Conservation (phyloP, 1,140 invertebrate genomes). For the Tetraneura akinire region DNA sequence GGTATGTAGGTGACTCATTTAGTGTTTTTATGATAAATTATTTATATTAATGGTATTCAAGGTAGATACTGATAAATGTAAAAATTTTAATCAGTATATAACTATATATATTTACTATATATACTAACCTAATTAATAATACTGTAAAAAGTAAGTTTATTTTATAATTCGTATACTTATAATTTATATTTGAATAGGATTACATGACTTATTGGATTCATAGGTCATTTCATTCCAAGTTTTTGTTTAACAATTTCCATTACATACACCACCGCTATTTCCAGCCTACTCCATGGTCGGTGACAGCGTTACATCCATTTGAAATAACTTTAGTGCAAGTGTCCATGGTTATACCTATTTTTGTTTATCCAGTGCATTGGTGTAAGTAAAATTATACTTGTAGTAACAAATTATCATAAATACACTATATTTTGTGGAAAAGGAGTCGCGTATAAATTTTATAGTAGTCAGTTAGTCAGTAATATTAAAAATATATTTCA, state of each 20-base stretch:
- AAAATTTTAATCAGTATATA: too few relatives aligned
- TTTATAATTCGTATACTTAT: not conserved
- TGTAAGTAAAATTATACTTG: constrained; percentile 61
- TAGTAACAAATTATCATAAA: too few relatives aligned
- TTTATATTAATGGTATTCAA: too few relatives aligned
- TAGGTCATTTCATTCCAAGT: constrained; percentile 69
- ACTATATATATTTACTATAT: too few relatives aligned
- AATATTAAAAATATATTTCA: too few relatives aligned
- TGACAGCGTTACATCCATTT: constrained; percentile 73
- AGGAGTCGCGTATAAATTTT: too few relatives aligned
- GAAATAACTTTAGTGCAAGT: constrained; percentile 69
- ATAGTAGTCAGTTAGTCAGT: too few relatives aligned
- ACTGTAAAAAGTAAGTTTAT: not conserved
- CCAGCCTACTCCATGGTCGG: constrained; percentile 74
- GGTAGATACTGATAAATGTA: too few relatives aligned
- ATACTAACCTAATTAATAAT: too few relatives aligned
- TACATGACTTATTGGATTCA: constrained; percentile 71
- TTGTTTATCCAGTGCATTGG: constrained; percentile 67
- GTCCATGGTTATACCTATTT: constrained; percentile 62
- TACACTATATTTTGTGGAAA: too few relatives aligned
- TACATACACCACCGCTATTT: constrained; percentile 76
- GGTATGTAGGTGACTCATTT: too few relatives aligned
- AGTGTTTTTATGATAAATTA: too few relatives aligned
- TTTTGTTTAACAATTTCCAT: constrained; percentile 72
- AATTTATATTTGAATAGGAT: constrained; percentile 62